These are phyloP conservation scores for Caenorhabditis japonica DNA, from an alignment of 2,888 invertebrate species.

Conservation along the genomic window DNA sequence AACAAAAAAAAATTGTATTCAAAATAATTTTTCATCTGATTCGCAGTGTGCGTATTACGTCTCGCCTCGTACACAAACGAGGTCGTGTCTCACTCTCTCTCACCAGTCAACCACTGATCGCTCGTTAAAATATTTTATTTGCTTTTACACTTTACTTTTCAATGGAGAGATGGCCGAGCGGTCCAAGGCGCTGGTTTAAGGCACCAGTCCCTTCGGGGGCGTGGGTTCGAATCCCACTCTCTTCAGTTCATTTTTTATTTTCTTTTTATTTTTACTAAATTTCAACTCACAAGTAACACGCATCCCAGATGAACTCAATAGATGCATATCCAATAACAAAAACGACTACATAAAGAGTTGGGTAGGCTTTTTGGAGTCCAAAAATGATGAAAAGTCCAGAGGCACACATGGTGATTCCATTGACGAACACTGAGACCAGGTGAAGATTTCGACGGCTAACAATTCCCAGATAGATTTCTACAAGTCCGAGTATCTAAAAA, in stretches of 20 bases:
- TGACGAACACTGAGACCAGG: slow-evolving; percentile 35
- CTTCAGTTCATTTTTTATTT: slow-evolving; percentile 54
- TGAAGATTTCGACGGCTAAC: slow-evolving; percentile 49
- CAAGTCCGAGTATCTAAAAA: slow-evolving; percentile 39
- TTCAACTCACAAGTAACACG: slow-evolving; percentile 49
- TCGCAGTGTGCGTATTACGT: too few relatives aligned
- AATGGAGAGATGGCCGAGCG: slow-evolving; percentile 58
- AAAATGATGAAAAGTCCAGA: slow-evolving; percentile 29
- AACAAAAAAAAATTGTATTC: background rate
- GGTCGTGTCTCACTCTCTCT: background rate
- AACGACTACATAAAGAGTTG: slow-evolving; percentile 23
- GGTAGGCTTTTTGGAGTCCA: slow-evolving; percentile 23
- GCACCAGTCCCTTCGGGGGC: slow-evolving; percentile 87
- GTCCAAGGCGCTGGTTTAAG: slow-evolving; percentile 90
- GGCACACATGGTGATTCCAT: slow-evolving; percentile 29
- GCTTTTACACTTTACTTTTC: background rate
- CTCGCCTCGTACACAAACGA: background rate
- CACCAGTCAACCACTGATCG: background rate
- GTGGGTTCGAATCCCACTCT: slow-evolving; percentile 89
- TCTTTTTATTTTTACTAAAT: slow-evolving; percentile 16
- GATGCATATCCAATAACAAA: slow-evolving; percentile 35
- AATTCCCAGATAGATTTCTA: slow-evolving; percentile 40
- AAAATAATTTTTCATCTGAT: background rate
- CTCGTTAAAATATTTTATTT: background rate
- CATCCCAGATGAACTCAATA: slow-evolving; percentile 53